Evolutionary conservation across 2,888 invertebrate genomes (phyloP).

Genomic region (Sabellastarte sp.): DNA sequence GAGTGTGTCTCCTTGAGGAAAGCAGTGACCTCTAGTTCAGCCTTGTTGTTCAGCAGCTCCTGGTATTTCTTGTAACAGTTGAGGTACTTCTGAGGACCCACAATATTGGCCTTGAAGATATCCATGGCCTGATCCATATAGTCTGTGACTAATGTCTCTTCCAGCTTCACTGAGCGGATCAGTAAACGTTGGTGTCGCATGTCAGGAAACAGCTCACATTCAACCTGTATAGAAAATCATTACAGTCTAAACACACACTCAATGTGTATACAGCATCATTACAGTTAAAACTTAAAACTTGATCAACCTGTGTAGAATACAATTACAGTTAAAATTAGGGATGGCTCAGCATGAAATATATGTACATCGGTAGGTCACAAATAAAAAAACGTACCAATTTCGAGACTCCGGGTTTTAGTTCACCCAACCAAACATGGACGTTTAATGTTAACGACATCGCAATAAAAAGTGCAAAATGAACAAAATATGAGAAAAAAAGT

Average conservation of each 20-base stretch:
- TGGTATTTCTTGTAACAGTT: conserved; percentile 48
- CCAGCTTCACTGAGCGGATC: conserved; percentile 54
- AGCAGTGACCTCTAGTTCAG: conserved; percentile 56
- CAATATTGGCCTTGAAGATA: conserved; percentile 56
- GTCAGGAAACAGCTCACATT: conserved; percentile 58
- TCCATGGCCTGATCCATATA: conserved; percentile 56
- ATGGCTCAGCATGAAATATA: too few species aligned
- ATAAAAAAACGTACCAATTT: too few species aligned
- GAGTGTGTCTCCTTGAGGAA: conserved; percentile 56
- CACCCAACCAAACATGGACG: too few species aligned
- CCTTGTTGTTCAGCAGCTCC: conserved; percentile 57
- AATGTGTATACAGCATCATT: too few species aligned
- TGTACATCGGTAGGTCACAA: too few species aligned
- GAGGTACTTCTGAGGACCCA: conserved; percentile 57
- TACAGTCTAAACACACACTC: not conserved
- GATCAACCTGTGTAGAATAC: too few species aligned
- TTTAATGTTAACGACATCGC: too few species aligned
- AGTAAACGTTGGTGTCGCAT: conserved; percentile 54
- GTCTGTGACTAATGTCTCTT: conserved; percentile 55
- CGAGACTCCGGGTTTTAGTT: too few species aligned
- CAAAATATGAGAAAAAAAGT: too few species aligned
- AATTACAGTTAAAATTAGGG: too few species aligned
- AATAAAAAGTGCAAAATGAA: too few species aligned
- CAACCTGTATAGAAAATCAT: conserved; percentile 42
- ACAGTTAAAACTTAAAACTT: too few species aligned